These are phyloP conservation scores for Vespertilio murinus DNA, from an alignment of 2,797 vertebrate species.

Conservation along the genomic window DNA sequence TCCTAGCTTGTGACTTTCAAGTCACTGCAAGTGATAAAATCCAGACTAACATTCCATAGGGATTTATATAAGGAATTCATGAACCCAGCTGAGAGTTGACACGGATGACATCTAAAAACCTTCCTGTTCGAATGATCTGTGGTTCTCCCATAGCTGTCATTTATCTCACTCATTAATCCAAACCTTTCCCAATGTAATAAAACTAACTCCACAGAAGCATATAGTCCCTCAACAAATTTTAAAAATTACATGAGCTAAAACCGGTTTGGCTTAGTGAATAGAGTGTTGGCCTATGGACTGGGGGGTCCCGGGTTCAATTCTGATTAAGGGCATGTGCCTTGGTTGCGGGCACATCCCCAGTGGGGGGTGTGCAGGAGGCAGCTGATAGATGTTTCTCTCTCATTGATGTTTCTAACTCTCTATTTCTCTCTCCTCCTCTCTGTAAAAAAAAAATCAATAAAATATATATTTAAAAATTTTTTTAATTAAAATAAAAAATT, in stretches of 20 bases:
- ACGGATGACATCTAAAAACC: not conserved
- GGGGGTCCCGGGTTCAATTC: no score
- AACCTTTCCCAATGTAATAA: slow-evolving; percentile 7
- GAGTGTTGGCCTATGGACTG: no score
- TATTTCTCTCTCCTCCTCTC: no score
- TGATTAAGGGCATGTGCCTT: no score
- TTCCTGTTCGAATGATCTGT: not conserved
- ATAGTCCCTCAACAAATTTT: not conserved
- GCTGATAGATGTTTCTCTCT: no score
- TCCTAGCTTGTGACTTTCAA: not conserved
- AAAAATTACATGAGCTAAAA: not conserved
- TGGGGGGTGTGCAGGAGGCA: no score
- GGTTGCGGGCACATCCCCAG: no score
- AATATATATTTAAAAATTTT: no score
- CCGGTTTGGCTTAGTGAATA: no score
- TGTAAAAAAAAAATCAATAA: no score
- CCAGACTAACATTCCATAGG: not conserved
- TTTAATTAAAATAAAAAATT: no score
- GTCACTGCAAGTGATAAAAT: slow-evolving; percentile 31
- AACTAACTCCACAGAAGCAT: not conserved
- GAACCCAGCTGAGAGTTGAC: not conserved
- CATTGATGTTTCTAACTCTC: no score
- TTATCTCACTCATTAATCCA: not conserved
- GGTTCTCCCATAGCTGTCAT: not conserved
- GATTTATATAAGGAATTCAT: not conserved